phyloP scores from a whole-genome alignment of 2,888 invertebrate genomes.

The Volucella inanis region DNA sequence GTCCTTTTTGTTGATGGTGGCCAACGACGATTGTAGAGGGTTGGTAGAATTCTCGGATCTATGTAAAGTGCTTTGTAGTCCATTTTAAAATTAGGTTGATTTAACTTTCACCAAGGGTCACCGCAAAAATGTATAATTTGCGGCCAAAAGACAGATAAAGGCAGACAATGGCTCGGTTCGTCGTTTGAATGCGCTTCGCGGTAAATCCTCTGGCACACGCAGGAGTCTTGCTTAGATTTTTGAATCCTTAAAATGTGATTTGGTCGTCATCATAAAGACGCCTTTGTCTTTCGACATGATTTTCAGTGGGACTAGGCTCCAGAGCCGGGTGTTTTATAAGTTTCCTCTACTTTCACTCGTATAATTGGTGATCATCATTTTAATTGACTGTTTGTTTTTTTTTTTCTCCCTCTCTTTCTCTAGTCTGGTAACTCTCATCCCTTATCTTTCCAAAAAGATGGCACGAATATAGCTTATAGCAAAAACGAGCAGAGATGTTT shows the following conservation, averaged over 20 bases:
- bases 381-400: constrained; percentile 67
- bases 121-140: constrained; percentile 48
- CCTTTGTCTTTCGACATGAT: constrained; percentile 42
- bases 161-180: constrained; percentile 21
- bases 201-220: background rate
- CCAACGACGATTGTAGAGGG: background rate
- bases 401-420: constrained; percentile 18
- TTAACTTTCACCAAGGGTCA: constrained; percentile 52
- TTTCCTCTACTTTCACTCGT: constrained; percentile 45
- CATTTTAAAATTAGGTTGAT: constrained; percentile 56
- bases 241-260: constrained; percentile 37
- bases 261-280: constrained; percentile 35
- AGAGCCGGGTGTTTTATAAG: constrained; percentile 48
- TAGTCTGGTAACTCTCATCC: background rate
- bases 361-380: constrained; percentile 69
- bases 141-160: constrained; percentile 29
- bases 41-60: constrained; percentile 9
- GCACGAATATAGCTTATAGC: background rate
- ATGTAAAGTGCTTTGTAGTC: constrained; percentile 22
- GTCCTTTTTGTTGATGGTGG: background rate
- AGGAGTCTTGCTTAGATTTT: constrained; percentile 34
- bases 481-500: constrained; percentile 29
- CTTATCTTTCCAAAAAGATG: background rate
- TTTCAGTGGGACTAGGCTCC: constrained; percentile 17
- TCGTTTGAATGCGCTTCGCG: constrained; percentile 23